A percentile compares a stretch with the other conserved stretches of the same genome.
phyloP scores from a whole-genome alignment of 2,888 invertebrate species.

The Amaurobius ferox region DNA sequence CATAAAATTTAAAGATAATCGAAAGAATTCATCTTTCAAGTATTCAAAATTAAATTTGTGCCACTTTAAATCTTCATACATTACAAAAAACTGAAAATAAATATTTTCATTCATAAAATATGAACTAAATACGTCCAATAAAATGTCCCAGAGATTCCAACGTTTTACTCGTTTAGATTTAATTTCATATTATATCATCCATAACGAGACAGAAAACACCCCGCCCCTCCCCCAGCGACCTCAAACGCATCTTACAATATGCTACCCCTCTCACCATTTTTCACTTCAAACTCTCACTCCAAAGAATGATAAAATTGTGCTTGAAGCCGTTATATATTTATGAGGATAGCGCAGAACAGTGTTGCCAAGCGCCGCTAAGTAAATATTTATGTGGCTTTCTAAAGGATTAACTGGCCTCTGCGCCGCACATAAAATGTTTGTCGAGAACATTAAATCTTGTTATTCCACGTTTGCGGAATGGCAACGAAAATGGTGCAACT shows the following conservation, averaged over 20 bases:
- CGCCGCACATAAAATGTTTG: neutral
- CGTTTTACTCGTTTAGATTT: neutral
- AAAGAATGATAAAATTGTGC: neutral
- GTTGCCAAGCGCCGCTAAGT: neutral
- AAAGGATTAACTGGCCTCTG: neutral
- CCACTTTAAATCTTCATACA: too few species aligned
- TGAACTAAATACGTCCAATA: too few species aligned
- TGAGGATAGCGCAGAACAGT: neutral
- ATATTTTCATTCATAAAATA: too few species aligned
- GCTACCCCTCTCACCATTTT: neutral
- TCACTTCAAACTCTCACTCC: neutral
- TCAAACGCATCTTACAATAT: neutral
- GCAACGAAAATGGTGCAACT: neutral
- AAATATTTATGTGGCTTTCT: constrained; percentile 5
- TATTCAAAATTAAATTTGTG: too few species aligned
- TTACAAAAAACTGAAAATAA: too few species aligned
- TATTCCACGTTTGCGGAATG: neutral
- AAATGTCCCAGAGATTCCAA: too few species aligned
- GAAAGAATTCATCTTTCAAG: too few species aligned
- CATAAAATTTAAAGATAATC: too few species aligned
- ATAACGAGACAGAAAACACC: too few species aligned
- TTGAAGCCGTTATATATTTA: neutral
- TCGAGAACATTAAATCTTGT: neutral
- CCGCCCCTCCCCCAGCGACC: neutral
- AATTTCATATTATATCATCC: too few species aligned